Conservation (phyloP, 1,140 invertebrate species). For the Sminthurinus signatus region DNA sequence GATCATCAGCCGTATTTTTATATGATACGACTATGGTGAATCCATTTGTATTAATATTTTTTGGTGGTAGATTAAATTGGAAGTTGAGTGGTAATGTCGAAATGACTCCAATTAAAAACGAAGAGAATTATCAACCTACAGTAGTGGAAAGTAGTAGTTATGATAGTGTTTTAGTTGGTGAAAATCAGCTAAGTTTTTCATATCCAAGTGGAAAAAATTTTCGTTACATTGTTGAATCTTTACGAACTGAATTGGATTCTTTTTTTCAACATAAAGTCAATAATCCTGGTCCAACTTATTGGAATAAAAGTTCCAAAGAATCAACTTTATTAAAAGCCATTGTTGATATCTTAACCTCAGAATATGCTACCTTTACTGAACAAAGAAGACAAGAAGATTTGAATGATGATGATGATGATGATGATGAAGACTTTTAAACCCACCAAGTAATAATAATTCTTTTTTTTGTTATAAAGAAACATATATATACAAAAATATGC, state of each 20-base stretch:
- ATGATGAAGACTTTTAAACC: background rate
- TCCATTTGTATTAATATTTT: constrained; percentile 64
- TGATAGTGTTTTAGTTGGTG: too few species aligned
- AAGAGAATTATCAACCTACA: too few species aligned
- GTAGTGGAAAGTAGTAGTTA: too few species aligned
- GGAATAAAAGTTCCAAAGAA: constrained; percentile 51
- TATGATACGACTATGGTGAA: constrained; percentile 65
- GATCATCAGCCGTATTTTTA: constrained; percentile 55
- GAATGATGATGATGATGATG: constrained; percentile 10
- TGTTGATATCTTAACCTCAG: constrained; percentile 15
- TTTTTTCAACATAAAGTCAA: constrained; percentile 56
- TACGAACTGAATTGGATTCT: constrained; percentile 56
- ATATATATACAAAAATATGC: too few species aligned
- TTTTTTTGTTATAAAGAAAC: too few species aligned
- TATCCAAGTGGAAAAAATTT: constrained; percentile 45
- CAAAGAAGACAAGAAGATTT: background rate
- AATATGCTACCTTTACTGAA: constrained; percentile 13
- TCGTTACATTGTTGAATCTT: constrained; percentile 53
- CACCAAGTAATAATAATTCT: background rate
- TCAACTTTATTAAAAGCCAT: constrained; percentile 48
- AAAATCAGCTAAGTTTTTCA: too few species aligned
- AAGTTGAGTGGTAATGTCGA: constrained; percentile 28
- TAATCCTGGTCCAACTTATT: constrained; percentile 55
- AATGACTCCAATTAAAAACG: too few species aligned
- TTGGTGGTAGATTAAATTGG: constrained; percentile 53